Conservation (phyloP, 2,113 vertebrate species). For the Coturnix japonica region DNA sequence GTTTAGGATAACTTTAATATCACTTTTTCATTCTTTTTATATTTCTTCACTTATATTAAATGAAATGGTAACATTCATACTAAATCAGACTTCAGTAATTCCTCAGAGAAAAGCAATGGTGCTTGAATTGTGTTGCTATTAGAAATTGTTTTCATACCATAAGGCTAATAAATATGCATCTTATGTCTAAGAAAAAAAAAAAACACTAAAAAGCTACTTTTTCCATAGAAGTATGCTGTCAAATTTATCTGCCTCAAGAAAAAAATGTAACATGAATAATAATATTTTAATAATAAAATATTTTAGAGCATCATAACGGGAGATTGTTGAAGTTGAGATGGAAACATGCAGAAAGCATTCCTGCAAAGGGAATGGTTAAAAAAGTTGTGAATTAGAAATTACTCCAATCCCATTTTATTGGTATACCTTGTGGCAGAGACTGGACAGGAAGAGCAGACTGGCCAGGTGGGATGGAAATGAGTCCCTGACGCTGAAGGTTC, state of each 20-base stretch:
- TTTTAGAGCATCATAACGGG: not conserved
- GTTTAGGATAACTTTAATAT: not conserved
- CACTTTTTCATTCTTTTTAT: not conserved
- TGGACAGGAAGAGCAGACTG: slow-evolving; percentile 96
- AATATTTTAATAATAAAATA: slow-evolving; percentile 9
- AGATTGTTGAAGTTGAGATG: not conserved
- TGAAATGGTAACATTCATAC: not conserved
- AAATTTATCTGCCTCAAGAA: slow-evolving; percentile 28
- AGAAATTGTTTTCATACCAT: slow-evolving; percentile 24
- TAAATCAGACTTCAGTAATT: slow-evolving; percentile 23
- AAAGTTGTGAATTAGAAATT: not conserved
- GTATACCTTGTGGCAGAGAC: slow-evolving; percentile 92
- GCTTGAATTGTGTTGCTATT: slow-evolving; percentile 38
- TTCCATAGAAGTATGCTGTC: not conserved
- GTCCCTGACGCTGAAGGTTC: slow-evolving; percentile 99
- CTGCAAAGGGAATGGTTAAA: not conserved
- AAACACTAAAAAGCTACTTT: not conserved
- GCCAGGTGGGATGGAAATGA: slow-evolving; percentile 96
- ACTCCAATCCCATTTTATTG: not conserved
- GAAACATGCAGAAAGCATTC: no score
- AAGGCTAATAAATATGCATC: slow-evolving; percentile 20
- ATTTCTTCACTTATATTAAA: slow-evolving; percentile 25
- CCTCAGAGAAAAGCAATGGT: slow-evolving; percentile 1
- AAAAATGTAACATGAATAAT: not conserved
- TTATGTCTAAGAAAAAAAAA: slow-evolving; percentile 1